Evolutionary conservation across 2,797 vertebrate genomes (phyloP).

Genomic region (Aldrovandia affinis): DNA sequence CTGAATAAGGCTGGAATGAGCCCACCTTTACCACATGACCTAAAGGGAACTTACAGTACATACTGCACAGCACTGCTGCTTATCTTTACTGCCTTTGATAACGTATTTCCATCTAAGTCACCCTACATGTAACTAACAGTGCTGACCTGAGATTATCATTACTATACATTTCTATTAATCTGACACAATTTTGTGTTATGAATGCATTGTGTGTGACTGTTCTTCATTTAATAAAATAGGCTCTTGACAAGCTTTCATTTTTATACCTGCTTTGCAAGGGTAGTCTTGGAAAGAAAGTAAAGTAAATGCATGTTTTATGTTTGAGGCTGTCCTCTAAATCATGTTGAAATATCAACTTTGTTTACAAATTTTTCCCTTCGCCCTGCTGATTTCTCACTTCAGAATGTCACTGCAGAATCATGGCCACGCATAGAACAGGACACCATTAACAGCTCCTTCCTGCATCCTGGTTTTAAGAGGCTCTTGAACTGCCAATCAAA

Average conservation of each 20-base stretch:
- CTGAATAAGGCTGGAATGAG: constrained; percentile 40
- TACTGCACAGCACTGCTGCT: constrained; percentile 48
- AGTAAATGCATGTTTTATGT: constrained; percentile 9
- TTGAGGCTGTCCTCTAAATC: constrained; percentile 53
- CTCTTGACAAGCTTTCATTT: constrained; percentile 48
- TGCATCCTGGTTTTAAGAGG: constrained; percentile 70
- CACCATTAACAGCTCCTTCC: constrained; percentile 55
- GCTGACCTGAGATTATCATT: background rate
- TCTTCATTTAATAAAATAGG: background rate
- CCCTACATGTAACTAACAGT: constrained; percentile 31
- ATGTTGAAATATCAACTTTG: constrained; percentile 61
- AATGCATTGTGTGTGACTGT: background rate
- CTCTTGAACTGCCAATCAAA: constrained; percentile 74
- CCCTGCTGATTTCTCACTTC: constrained; percentile 58
- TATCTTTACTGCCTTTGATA: constrained; percentile 49
- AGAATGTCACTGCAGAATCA: background rate
- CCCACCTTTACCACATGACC: constrained; percentile 60
- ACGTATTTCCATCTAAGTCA: constrained; percentile 37
- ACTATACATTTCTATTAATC: background rate
- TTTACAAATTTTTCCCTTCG: constrained; percentile 44
- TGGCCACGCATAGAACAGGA: background rate
- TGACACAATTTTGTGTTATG: background rate
- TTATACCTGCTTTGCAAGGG: constrained; percentile 44
- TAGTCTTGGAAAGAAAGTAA: constrained; percentile 29
- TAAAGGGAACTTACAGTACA: constrained; percentile 53